phyloP scores from a whole-genome alignment of 2,113 vertebrate genomes.

The Scolopax mira region DNA sequence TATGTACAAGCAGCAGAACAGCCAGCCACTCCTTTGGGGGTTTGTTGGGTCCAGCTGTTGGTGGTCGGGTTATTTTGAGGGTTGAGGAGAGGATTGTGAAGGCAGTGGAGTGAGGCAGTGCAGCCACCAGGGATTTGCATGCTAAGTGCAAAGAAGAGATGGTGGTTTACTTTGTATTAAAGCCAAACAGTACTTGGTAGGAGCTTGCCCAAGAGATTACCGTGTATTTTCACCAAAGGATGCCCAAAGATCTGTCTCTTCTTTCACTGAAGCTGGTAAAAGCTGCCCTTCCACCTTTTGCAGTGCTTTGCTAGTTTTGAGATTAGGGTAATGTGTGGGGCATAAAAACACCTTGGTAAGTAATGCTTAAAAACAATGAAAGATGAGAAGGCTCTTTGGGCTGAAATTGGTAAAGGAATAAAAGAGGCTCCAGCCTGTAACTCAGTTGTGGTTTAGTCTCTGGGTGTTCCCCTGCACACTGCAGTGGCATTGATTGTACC shows the following conservation, averaged over 20 bases:
- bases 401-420: neutral
- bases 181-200: neutral
- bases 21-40: too few relatives aligned
- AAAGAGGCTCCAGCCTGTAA: neutral
- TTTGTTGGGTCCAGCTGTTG: neutral
- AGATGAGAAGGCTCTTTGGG: neutral
- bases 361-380: neutral
- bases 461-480: neutral
- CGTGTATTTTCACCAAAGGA: neutral
- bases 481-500: neutral
- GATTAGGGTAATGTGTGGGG: neutral
- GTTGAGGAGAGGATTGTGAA: neutral
- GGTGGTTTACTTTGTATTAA: neutral
- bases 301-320: neutral
- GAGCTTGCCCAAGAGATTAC: neutral
- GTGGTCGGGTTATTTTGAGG: neutral
- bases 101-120: neutral
- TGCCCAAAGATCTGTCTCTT: neutral
- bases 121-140: neutral
- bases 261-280: neutral
- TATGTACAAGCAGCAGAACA: accelerated
- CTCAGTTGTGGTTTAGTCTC: neutral
- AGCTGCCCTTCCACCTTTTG: neutral
- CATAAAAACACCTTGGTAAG: neutral
- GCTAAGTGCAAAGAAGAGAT: neutral